These are phyloP conservation scores for Protobothrops mucrosquamatus DNA, from an alignment of 2,113 vertebrate genomes.

Conservation along the genomic window DNA sequence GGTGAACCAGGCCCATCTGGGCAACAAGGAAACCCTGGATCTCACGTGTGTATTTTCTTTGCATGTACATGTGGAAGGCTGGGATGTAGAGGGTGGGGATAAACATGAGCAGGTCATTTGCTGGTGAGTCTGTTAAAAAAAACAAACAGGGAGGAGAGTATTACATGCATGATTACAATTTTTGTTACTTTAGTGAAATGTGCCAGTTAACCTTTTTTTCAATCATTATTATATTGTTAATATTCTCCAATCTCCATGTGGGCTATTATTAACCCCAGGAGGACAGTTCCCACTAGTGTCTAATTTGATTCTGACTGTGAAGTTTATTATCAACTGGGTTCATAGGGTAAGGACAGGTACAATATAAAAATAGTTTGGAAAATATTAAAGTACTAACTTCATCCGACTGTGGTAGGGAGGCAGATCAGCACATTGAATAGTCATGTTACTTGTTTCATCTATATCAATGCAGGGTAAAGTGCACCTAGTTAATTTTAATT, in stretches of 20 bases:
- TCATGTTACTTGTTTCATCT: background rate
- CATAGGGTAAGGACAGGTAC: background rate
- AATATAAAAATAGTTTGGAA: background rate
- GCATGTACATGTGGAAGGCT: background rate
- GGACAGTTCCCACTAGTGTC: background rate
- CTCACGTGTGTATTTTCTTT: constrained; percentile 71
- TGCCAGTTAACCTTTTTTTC: background rate
- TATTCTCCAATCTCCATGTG: background rate
- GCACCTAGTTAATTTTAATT: background rate
- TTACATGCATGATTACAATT: background rate
- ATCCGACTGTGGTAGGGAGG: background rate
- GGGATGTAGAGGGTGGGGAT: background rate
- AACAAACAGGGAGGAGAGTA: background rate
- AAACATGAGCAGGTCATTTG: background rate
- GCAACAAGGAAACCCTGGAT: constrained; percentile 88
- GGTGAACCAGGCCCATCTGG: constrained; percentile 86
- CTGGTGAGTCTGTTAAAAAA: background rate
- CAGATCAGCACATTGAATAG: background rate
- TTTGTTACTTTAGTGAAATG: background rate
- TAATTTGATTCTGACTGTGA: background rate
- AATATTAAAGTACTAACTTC: background rate
- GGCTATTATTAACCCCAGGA: background rate
- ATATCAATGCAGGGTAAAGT: background rate
- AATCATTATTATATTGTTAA: background rate
- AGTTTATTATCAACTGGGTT: background rate